Conservation (phyloP, 2,113 vertebrate species). For the Grammomys dolichurus region DNA sequence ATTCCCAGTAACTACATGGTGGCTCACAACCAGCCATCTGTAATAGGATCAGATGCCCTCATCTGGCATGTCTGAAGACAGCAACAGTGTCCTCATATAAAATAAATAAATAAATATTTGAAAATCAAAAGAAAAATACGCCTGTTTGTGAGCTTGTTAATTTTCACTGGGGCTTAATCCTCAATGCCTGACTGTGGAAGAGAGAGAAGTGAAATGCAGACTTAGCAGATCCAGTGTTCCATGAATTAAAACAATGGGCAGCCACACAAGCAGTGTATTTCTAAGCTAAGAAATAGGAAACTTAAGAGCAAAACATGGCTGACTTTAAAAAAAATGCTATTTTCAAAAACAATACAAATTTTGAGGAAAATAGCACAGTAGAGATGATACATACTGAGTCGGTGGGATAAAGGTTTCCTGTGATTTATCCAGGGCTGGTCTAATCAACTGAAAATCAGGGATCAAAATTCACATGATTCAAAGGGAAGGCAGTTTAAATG, state of each 20-base stretch:
- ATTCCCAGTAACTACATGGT: too few species aligned
- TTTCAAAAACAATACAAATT: background rate
- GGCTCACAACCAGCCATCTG: too few species aligned
- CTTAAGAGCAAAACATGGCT: background rate
- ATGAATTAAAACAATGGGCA: background rate
- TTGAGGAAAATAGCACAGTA: constrained; percentile 29
- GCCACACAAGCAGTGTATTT: background rate
- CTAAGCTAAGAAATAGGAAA: background rate
- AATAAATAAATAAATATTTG: too few species aligned
- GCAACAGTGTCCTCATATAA: too few species aligned
- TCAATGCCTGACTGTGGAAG: background rate
- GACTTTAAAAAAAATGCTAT: background rate
- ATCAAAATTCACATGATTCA: background rate
- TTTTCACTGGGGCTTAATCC: background rate
- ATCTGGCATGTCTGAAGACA: too few species aligned
- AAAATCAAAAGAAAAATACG: background rate
- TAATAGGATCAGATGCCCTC: too few species aligned
- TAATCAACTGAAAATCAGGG: background rate
- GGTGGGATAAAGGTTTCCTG: background rate
- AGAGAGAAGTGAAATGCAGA: background rate
- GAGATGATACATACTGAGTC: background rate
- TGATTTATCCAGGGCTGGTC: background rate
- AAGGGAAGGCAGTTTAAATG: background rate
- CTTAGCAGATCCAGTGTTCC: background rate
- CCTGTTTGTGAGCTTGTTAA: background rate